Percentiles rank a stretch among this genome's conserved stretches.
Conservation (phyloP, 2,888 invertebrate species). For the Coenonympha arcania region DNA sequence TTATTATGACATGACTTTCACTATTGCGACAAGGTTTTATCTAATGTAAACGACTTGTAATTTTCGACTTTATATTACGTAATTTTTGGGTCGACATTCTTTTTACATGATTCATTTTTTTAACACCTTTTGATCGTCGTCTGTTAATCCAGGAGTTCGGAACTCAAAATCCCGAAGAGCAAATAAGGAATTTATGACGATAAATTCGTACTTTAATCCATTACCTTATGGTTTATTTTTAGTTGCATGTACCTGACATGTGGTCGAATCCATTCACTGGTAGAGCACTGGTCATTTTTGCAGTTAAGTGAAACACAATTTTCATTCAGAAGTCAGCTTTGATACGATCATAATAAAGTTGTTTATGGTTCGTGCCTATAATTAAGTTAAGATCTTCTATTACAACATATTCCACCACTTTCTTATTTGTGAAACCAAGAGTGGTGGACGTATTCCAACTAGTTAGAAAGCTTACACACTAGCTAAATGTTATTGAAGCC, state of each 20-base stretch:
- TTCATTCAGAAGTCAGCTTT: conserved; percentile 4
- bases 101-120: conserved; percentile 20
- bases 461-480: conserved; percentile 27
- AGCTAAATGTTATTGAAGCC: conserved; percentile 4
- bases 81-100: conserved; percentile 22
- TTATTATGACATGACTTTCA: conserved; percentile 43
- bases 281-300: neutral
- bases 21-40: conserved; percentile 40
- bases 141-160: conserved; percentile 23
- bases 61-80: conserved; percentile 20
- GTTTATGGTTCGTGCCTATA: neutral
- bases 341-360: conserved; percentile 1
- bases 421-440: conserved; percentile 38
- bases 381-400: conserved; percentile 11
- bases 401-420: conserved; percentile 27
- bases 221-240: conserved; percentile 7
- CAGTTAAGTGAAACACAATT: neutral
- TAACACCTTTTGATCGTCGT: conserved; percentile 21
- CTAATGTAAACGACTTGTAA: conserved; percentile 23
- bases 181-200: neutral
- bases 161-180: conserved; percentile 25
- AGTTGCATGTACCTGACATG: neutral
- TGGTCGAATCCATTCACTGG: conserved; percentile 32
- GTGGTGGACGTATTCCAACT: conserved; percentile 28
- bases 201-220: conserved; percentile 1